phyloP scores from a whole-genome alignment of 2,888 invertebrate species.

The Stenodera caucasica region DNA sequence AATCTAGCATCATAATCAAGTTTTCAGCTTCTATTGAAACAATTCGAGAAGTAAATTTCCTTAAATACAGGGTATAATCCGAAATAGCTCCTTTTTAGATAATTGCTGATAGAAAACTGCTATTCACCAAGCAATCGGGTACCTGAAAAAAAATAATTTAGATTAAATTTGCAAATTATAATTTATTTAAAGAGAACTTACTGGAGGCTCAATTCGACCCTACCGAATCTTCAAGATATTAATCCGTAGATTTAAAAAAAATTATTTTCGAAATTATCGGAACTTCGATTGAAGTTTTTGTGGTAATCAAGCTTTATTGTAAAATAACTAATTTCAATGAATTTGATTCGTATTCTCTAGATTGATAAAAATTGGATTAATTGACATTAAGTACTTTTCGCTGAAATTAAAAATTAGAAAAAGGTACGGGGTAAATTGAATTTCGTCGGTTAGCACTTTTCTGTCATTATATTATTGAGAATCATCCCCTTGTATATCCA shows the following conservation, averaged over 20 bases:
- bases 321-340: slow-evolving; percentile 9
- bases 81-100: neutral
- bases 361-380: neutral
- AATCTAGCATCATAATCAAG: neutral
- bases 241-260: neutral
- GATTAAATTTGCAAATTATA: neutral
- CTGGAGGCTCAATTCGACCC: neutral
- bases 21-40: neutral
- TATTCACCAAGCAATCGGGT: neutral
- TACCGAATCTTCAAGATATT: neutral
- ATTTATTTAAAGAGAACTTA: too few species aligned
- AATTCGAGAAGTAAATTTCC: neutral
- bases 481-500: neutral
- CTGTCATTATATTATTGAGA: slow-evolving; percentile 3
- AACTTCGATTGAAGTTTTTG: neutral
- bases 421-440: neutral
- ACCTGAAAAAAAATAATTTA: neutral
- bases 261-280: neutral
- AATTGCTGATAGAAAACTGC: neutral
- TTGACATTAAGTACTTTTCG: slow-evolving; percentile 12
- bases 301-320: slow-evolving; percentile 12
- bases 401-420: neutral
- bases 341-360: too few species aligned
- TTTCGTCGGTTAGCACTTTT: slow-evolving; percentile 15
- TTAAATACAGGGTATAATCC: neutral